These are phyloP conservation scores for Brenthis daphne DNA, from an alignment of 2,888 invertebrate genomes.

Conservation along the genomic window DNA sequence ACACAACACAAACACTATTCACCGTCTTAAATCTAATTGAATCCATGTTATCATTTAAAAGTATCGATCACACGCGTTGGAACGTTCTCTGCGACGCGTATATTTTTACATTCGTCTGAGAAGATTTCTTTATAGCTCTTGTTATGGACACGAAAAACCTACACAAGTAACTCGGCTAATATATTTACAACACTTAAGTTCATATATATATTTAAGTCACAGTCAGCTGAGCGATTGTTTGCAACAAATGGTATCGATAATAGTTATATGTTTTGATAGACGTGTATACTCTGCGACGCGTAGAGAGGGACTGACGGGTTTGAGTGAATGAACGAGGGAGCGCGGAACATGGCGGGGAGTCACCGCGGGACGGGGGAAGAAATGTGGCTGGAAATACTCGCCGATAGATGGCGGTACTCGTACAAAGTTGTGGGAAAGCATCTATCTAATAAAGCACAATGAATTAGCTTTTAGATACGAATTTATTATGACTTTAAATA, in stretches of 20 bases:
- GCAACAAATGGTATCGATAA: conserved; percentile 69
- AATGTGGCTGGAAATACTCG: conserved; percentile 28
- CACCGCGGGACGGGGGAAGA: conserved; percentile 46
- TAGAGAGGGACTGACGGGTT: conserved; percentile 54
- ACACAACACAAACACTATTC: conserved; percentile 57
- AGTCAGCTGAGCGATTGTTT: conserved; percentile 77
- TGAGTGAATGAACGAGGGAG: conserved; percentile 62
- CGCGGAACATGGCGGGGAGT: conserved; percentile 40
- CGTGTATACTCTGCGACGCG: conserved; percentile 50
- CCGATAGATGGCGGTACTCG: conserved; percentile 66
- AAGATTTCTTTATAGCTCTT: conserved; percentile 62
- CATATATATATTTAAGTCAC: conserved; percentile 54
- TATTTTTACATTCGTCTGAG: conserved; percentile 75
- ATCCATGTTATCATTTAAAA: conserved; percentile 81
- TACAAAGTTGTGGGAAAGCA: conserved; percentile 1
- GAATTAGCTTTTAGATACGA: too few species aligned
- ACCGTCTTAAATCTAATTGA: conserved; percentile 73
- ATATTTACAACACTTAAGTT: conserved; percentile 15
- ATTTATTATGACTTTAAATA: too few species aligned
- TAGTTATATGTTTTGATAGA: conserved; percentile 46
- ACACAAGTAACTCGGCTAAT: conserved; percentile 10
- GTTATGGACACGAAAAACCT: conserved; percentile 8
- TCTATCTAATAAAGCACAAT: too few species aligned
- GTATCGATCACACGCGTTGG: conserved; percentile 78
- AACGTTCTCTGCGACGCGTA: conserved; percentile 73